A percentile compares a stretch with the other conserved stretches of the same genome.
phyloP scores from a whole-genome alignment of 1,140 invertebrate genomes.

The Cardiocondyla obscurior region DNA sequence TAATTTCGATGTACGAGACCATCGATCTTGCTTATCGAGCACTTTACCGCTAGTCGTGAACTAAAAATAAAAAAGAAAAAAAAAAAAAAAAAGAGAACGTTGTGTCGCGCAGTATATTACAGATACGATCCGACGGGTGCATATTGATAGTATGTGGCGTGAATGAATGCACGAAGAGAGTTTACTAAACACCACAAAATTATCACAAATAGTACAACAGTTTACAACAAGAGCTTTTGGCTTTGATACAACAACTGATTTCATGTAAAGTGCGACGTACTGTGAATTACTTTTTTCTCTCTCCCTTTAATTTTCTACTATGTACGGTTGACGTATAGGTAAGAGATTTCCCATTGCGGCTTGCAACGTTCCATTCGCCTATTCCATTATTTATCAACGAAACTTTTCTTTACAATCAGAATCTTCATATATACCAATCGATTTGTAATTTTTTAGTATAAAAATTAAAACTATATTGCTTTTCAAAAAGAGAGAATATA shows the following conservation, averaged over 20 bases:
- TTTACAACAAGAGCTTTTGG: background rate
- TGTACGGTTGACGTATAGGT: background rate
- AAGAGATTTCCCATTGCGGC: background rate
- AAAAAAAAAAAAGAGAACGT: background rate
- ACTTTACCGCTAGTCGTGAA: background rate
- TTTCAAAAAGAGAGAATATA: background rate
- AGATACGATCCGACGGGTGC: background rate
- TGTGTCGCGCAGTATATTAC: background rate
- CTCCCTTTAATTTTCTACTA: background rate
- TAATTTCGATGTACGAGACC: background rate
- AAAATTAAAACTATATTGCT: background rate
- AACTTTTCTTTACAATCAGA: background rate
- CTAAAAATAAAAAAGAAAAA: background rate
- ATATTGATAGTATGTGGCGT: background rate
- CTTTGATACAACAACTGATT: background rate
- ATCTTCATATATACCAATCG: conserved; percentile 1
- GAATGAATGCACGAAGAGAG: background rate
- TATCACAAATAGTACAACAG: background rate
- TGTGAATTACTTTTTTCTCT: background rate
- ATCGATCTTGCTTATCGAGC: background rate
- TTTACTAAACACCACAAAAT: background rate
- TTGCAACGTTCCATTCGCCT: no score
- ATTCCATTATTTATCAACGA: background rate
- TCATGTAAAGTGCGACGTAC: background rate
- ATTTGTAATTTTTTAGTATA: background rate